phyloP scores from a whole-genome alignment of 2,888 invertebrate genomes.

The Invenusta paracnida region DNA sequence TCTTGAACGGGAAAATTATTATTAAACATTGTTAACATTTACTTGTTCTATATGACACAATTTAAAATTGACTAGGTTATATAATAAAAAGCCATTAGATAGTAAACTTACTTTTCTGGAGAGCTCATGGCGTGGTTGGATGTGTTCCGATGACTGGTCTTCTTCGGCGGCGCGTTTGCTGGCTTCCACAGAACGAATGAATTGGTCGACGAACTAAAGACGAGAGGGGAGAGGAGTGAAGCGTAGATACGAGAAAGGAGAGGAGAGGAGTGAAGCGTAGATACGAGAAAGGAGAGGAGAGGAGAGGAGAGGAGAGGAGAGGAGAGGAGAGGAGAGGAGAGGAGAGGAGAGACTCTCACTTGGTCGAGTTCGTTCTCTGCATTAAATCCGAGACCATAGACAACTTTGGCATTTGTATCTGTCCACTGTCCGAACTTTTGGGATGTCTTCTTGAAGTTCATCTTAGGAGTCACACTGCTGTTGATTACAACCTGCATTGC shows the following conservation, averaged over 20 bases:
- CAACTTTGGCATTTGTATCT: conserved; percentile 89
- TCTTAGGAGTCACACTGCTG: conserved; percentile 91
- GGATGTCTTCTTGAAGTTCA: conserved; percentile 97
- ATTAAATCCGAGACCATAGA: conserved; percentile 90
- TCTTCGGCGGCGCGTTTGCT: not conserved
- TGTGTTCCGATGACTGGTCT: not conserved
- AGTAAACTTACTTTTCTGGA: not conserved
- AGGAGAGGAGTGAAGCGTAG: too few species aligned
- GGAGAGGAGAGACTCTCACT: not conserved
- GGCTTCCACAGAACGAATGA: not conserved
- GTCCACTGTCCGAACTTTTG: conserved; percentile 99
- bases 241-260: not conserved
- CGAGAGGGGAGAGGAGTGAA: not conserved
- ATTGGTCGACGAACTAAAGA: not conserved
- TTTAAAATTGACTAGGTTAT: too few species aligned
- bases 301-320: not conserved
- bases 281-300: not conserved
- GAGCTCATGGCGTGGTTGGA: not conserved
- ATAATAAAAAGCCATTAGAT: too few species aligned
- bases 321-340: not conserved
- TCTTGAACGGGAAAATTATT: too few species aligned
- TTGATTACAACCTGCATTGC: conserved; percentile 80
- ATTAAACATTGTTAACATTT: too few species aligned
- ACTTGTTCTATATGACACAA: too few species aligned
- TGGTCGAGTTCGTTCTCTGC: conserved; percentile 82